These are phyloP conservation scores for Oryzias melastigma DNA, from an alignment of 2,113 vertebrate genomes.

Conservation along the genomic window DNA sequence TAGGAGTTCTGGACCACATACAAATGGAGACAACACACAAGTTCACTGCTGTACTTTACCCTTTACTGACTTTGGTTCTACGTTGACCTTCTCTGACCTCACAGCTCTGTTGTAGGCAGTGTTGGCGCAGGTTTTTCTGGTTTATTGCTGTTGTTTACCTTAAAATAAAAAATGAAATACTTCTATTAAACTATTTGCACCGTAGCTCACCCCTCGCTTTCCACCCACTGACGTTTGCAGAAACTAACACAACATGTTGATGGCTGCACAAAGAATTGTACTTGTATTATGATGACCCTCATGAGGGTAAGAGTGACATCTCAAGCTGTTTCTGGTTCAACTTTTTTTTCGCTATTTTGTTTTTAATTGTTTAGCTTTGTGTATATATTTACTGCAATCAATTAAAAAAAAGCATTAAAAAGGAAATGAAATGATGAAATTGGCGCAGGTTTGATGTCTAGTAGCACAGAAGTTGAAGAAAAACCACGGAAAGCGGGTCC, in stretches of 20 bases:
- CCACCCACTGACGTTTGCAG: slow-evolving; percentile 18
- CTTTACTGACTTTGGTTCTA: slow-evolving; percentile 1
- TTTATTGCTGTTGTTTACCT: slow-evolving; percentile 21
- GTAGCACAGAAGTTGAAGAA: slow-evolving; percentile 56
- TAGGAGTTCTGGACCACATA: slow-evolving; percentile 56
- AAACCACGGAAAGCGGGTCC: slow-evolving; percentile 42
- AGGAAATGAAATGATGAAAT: slow-evolving; percentile 38
- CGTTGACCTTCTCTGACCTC: neutral
- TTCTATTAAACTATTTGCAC: neutral
- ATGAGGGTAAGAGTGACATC: slow-evolving; percentile 1
- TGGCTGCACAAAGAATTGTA: slow-evolving; percentile 20
- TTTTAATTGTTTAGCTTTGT: slow-evolving; percentile 2
- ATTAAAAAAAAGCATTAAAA: slow-evolving; percentile 67
- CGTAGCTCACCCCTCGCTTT: slow-evolving; percentile 3
- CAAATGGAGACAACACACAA: slow-evolving; percentile 17
- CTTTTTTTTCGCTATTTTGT: slow-evolving; percentile 1
- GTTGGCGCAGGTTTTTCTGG: slow-evolving; percentile 5
- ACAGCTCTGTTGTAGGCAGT: slow-evolving; percentile 10
- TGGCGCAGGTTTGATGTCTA: slow-evolving; percentile 60
- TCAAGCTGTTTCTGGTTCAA: neutral
- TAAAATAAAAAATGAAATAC: neutral
- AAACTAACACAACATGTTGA: neutral
- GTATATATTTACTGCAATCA: slow-evolving; percentile 3
- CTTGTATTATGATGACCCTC: slow-evolving; percentile 5
- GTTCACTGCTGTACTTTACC: slow-evolving; percentile 2